Conservation (phyloP, 2,888 invertebrate genomes). For the Eubasilissa splendida region DNA sequence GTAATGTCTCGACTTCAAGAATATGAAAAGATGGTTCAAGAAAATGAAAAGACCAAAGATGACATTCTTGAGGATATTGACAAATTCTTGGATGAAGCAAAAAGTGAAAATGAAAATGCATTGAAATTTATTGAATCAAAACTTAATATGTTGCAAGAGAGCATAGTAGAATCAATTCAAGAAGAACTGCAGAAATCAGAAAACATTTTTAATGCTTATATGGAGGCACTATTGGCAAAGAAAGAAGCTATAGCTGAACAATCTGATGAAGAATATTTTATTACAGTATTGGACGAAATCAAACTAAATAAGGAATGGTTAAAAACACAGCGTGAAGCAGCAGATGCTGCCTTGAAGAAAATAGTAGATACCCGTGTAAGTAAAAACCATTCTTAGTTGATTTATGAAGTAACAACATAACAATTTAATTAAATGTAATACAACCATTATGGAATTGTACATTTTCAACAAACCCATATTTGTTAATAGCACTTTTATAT, state of each 20-base stretch:
- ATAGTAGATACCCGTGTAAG: conserved; percentile 31
- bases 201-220: conserved; percentile 4
- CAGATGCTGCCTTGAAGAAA: conserved; percentile 26
- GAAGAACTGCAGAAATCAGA: conserved; percentile 14
- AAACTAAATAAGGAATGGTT: conserved; percentile 32
- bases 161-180: conserved; percentile 14
- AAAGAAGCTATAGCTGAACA: conserved; percentile 31
- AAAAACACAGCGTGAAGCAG: conserved; percentile 1
- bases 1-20: conserved; percentile 15
- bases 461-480: neutral
- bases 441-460: neutral
- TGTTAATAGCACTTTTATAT: neutral
- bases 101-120: conserved; percentile 16
- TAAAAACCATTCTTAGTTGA: neutral
- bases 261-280: conserved; percentile 12
- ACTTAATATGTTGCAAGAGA: neutral
- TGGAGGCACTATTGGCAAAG: conserved; percentile 22
- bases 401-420: neutral
- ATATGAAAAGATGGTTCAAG: conserved; percentile 26
- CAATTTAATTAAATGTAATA: neutral
- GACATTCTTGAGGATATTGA: conserved; percentile 34
- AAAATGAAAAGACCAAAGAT: conserved; percentile 21
- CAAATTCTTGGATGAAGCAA: conserved; percentile 33
- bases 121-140: conserved; percentile 17
- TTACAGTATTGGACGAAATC: conserved; percentile 18